Percentiles rank a stretch among this genome's conserved stretches.
Evolutionary conservation across 2,888 invertebrate genomes (phyloP).

Genomic region (Dicranocentrus wangi): DNA sequence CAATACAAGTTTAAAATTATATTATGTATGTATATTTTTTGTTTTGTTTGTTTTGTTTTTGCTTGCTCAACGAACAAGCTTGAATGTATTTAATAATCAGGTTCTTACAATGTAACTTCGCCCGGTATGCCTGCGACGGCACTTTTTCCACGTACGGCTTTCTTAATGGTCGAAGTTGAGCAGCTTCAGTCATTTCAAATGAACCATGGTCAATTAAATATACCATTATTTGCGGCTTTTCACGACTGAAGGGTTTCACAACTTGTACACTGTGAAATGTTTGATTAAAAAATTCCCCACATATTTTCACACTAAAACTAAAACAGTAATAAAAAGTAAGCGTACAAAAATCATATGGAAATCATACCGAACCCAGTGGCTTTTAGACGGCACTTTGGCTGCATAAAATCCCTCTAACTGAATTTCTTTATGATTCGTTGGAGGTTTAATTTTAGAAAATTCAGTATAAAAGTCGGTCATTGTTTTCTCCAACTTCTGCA

Average conservation of each 20-base stretch:
- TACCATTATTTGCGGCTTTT: constrained; percentile 69
- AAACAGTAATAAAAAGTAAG: too few species aligned
- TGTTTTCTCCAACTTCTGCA: constrained; percentile 58
- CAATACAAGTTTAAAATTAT: background rate
- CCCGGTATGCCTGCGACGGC: constrained; percentile 68
- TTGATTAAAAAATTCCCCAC: background rate
- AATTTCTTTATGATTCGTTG: constrained; percentile 56
- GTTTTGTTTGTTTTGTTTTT: too few species aligned
- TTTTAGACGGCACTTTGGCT: constrained; percentile 54
- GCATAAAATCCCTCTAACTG: constrained; percentile 61
- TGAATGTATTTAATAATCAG: too few species aligned
- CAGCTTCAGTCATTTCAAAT: constrained; percentile 66
- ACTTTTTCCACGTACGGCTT: constrained; percentile 65
- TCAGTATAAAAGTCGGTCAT: constrained; percentile 68
- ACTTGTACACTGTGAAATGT: constrained; percentile 64
- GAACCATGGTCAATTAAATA: constrained; percentile 68
- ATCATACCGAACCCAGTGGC: constrained; percentile 62
- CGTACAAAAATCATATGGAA: too few species aligned
- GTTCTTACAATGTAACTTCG: constrained; percentile 66
- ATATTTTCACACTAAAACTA: background rate
- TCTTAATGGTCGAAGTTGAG: constrained; percentile 63
- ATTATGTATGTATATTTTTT: too few species aligned
- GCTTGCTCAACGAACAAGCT: too few species aligned
- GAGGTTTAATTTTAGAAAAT: constrained; percentile 55
- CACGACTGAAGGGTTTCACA: constrained; percentile 63